Base-by-base conservation (phyloP, 92 coral and sea anemone genomes). In the Porites evermanni region DNA sequence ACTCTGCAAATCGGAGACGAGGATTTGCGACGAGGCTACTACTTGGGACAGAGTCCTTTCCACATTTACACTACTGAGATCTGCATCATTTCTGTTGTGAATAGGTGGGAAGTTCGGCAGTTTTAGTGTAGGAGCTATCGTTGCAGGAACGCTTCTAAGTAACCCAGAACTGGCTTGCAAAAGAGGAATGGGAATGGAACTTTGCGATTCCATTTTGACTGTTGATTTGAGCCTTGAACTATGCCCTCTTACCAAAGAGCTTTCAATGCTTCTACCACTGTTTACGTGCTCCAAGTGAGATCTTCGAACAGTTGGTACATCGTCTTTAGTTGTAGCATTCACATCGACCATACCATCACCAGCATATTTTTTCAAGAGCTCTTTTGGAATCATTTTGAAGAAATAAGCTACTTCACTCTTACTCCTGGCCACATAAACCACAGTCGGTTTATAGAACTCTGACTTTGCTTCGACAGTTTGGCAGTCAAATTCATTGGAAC, bases 401-500 rank as follows among this genome's bases (percentile, higher is more conserved):
- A 94, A 85, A 66, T 58, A 73, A 7, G 79, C 66, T 51, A 66
- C 90, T 70, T 92, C 98, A 14, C n/a, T 76, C 67, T 83, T 75
- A 67, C 59, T 88, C 61, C 98, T 81, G 8, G 92, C 91, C 53
- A 94, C 71, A 44, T 92, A 94, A 6, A 87, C 93, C 59, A 97
- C 89, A 18, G 90, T 89, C 2, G 98, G 98, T 19, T 53, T 79
- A 64, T 91, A 94, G 64, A 91, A 92, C 64, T 79, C 86, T 29
- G 99, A 94, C 68, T 87, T 86, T 0, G 91, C 98, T 12, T 63
- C 87, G 18, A 90, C 95, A 70, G 96, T 90, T 52, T 84, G 89
- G 85, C 99, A 97, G 61, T 80, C 79, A 16, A 61, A 58, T 58
- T 93, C 91, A 78, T 78, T 89, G 50, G 88, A 81, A 66, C 99